A percentile compares a stretch with the other conserved stretches of the same genome.
Conservation (phyloP, 2,888 invertebrate species). For the Ormyrus labotus region DNA sequence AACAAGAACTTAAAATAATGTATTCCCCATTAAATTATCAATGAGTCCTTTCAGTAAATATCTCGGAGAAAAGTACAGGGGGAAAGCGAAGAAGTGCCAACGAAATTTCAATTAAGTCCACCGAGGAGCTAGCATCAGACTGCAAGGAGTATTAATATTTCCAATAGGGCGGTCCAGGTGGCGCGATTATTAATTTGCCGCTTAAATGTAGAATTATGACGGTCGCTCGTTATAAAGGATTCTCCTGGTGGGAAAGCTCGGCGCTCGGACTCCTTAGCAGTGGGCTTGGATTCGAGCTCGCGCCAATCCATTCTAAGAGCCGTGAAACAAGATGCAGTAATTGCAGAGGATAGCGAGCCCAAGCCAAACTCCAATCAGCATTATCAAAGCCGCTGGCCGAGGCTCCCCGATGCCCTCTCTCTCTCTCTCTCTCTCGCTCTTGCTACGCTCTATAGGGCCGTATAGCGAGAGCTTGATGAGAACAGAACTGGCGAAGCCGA, state of each 20-base stretch:
- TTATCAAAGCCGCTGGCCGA: conserved; percentile 66
- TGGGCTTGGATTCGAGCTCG: background rate
- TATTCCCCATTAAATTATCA: too few species aligned
- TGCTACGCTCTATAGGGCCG: too few species aligned
- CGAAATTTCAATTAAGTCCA: too few species aligned
- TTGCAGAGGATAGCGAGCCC: conserved; percentile 61
- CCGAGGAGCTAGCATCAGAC: too few species aligned
- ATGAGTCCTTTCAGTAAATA: too few species aligned
- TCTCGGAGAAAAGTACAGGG: too few species aligned
- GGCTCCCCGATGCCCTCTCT: conserved; percentile 47
- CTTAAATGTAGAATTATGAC: conserved; percentile 1
- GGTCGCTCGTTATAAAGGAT: conserved; percentile 7
- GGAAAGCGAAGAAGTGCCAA: too few species aligned
- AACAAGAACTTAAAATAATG: too few species aligned
- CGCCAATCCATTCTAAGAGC: conserved; percentile 47
- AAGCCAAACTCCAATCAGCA: conserved; percentile 69
- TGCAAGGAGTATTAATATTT: conserved; percentile 5
- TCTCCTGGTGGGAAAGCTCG: background rate
- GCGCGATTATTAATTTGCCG: conserved; percentile 16
- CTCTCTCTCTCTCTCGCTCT: too few species aligned
- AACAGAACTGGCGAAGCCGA: conserved; percentile 59
- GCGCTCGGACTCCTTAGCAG: conserved; percentile 11
- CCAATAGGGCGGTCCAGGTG: background rate
- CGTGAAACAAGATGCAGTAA: conserved; percentile 63
- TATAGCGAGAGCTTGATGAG: conserved; percentile 59